Conservation (phyloP, 1,140 invertebrate genomes). For the Fopius arisanus region DNA sequence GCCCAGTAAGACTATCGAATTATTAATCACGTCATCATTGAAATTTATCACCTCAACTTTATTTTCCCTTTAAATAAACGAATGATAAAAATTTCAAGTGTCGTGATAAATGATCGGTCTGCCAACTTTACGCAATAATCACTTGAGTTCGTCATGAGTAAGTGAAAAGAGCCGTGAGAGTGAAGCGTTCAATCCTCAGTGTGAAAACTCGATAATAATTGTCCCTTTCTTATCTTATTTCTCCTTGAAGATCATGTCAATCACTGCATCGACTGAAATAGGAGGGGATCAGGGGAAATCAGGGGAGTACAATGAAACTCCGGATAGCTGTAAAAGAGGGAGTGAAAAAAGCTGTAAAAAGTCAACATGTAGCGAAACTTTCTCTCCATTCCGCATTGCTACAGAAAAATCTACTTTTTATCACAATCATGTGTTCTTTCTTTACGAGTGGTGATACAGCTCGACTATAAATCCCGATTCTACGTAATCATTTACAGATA, state of each 20-base stretch:
- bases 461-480: neutral
- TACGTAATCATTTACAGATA: constrained; percentile 9
- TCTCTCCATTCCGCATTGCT: neutral
- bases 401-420: neutral
- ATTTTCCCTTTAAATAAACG: neutral
- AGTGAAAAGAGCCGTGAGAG: neutral
- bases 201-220: neutral
- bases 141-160: neutral
- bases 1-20: too few relatives aligned
- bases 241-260: neutral
- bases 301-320: neutral
- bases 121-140: neutral
- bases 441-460: neutral
- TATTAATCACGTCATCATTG: too few relatives aligned
- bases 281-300: neutral
- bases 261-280: neutral
- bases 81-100: neutral
- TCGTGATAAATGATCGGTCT: neutral
- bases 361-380: neutral
- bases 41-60: too few relatives aligned
- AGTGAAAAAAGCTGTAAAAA: neutral
- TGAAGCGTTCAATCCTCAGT: too few relatives aligned
- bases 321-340: neutral
- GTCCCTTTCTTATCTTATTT: neutral
- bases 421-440: neutral